phyloP scores from a whole-genome alignment of 1,140 invertebrate genomes.

The Drosophila persimilis region DNA sequence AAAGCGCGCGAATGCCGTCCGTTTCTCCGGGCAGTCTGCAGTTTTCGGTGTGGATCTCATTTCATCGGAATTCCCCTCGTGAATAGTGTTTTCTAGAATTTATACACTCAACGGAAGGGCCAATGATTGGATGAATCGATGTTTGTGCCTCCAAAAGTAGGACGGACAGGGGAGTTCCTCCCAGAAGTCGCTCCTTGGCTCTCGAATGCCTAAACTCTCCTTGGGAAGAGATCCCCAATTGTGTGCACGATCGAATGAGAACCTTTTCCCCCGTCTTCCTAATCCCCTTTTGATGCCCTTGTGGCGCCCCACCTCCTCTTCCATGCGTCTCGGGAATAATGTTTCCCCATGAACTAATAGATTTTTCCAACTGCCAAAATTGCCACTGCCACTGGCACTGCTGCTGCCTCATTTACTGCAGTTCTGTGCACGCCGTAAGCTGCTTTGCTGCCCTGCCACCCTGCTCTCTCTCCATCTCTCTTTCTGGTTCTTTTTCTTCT shows the following conservation, averaged over 20 bases:
- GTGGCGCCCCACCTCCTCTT: neutral
- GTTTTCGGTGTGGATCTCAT: slow-evolving; percentile 6
- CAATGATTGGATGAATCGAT: no score
- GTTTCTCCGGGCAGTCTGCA: slow-evolving; percentile 2
- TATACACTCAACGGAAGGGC: no score
- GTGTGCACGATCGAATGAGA: no score
- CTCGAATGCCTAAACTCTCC: no score
- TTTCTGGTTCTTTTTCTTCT: neutral
- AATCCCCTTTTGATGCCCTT: neutral
- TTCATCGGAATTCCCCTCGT: slow-evolving; percentile 8
- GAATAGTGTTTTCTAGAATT: no score
- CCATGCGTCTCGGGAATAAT: neutral
- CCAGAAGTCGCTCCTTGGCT: no score
- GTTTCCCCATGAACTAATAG: slow-evolving; percentile 17
- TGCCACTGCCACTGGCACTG: slow-evolving; percentile 24
- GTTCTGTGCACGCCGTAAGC: slow-evolving; percentile 25
- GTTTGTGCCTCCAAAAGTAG: no score
- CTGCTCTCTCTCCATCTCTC: neutral
- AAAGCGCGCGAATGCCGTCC: slow-evolving; percentile 7
- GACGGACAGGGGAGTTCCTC: no score
- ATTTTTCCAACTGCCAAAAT: slow-evolving; percentile 19
- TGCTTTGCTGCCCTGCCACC: slow-evolving; percentile 28
- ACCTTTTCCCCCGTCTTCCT: neutral
- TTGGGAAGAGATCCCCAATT: no score
- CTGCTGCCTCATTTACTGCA: slow-evolving; percentile 35